Evolutionary conservation across 2,888 invertebrate species (phyloP).

Genomic region (Congeria kusceri): DNA sequence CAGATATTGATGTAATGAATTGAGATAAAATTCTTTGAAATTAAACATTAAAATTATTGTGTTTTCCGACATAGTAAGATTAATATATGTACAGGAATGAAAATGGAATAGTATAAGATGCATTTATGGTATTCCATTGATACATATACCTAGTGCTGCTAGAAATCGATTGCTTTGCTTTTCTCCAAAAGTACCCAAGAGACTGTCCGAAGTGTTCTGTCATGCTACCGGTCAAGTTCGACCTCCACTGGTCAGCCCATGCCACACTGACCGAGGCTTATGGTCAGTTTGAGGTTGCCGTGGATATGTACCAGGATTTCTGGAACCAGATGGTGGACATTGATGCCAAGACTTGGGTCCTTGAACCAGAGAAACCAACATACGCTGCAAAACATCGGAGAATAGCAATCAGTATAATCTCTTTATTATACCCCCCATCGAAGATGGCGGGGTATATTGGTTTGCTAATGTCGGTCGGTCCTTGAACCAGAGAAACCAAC

Average conservation of each 20-base stretch:
- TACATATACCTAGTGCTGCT: too few relatives aligned
- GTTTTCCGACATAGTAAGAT: too few relatives aligned
- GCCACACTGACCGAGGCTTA: constrained; percentile 71
- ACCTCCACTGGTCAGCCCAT: constrained; percentile 72
- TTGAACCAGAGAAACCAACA: constrained; percentile 84
- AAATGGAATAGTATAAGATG: too few relatives aligned
- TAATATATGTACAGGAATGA: too few relatives aligned
- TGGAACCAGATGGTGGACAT: constrained; percentile 84
- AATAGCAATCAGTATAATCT: constrained; percentile 82
- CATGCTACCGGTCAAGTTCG: constrained; percentile 76
- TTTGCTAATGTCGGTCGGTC: too few relatives aligned
- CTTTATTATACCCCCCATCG: too few relatives aligned
- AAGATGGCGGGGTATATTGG: too few relatives aligned
- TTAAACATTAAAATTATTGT: too few relatives aligned
- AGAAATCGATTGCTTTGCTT: too few relatives aligned
- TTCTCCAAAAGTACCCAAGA: constrained; percentile 63
- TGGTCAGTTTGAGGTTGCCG: constrained; percentile 77
- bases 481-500: constrained; percentile 85
- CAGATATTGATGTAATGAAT: too few relatives aligned
- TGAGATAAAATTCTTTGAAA: too few relatives aligned
- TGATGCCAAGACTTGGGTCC: constrained; percentile 84
- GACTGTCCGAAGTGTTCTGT: constrained; percentile 72
- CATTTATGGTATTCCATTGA: too few relatives aligned
- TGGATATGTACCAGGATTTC: constrained; percentile 79
- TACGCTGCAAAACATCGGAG: constrained; percentile 79